Percentiles rank a stretch among this genome's conserved stretches.
phyloP scores from a whole-genome alignment of 1,140 invertebrate genomes.

The Sycophaga agraensis region DNA sequence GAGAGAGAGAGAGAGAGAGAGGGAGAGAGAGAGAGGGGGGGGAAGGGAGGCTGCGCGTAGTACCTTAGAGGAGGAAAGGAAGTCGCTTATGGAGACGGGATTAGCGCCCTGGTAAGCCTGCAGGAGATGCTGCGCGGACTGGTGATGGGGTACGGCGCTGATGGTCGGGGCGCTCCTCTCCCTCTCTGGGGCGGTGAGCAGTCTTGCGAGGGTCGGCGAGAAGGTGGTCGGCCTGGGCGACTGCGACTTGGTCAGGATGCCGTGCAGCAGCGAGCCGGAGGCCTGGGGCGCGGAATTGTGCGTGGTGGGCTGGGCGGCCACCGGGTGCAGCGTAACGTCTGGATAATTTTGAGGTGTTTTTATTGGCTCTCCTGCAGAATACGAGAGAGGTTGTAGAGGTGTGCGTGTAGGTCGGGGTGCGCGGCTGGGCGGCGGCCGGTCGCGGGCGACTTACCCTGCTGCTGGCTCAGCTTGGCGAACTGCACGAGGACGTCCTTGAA shows the following conservation, averaged over 20 bases:
- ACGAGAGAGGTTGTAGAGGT: no score
- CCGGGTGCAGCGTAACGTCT: constrained; percentile 75
- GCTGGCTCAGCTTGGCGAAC: constrained; percentile 68
- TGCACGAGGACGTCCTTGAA: constrained; percentile 79
- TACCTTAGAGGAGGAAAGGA: constrained; percentile 67
- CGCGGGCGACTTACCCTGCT: constrained; percentile 49
- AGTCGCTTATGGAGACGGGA: constrained; percentile 62
- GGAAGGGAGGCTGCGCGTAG: no score
- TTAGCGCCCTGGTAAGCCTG: constrained; percentile 50
- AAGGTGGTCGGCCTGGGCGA: constrained; percentile 62
- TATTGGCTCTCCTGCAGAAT: constrained; percentile 46
- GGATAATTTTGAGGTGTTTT: constrained; percentile 70
- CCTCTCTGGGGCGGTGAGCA: constrained; percentile 71
- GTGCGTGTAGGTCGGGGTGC: no score
- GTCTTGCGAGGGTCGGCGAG: constrained; percentile 75
- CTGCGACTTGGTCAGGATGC: constrained; percentile 68
- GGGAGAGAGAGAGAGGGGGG: no score
- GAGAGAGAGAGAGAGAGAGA: no score
- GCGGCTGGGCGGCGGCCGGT: no score
- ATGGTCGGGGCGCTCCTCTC: constrained; percentile 43
- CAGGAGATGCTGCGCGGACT: constrained; percentile 45
- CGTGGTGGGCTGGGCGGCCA: constrained; percentile 54
- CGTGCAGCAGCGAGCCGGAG: constrained; percentile 71
- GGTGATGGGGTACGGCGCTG: constrained; percentile 40
- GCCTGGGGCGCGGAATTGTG: constrained; percentile 51